Conservation (phyloP, 2,888 invertebrate species). For the Deilephila porcellus region DNA sequence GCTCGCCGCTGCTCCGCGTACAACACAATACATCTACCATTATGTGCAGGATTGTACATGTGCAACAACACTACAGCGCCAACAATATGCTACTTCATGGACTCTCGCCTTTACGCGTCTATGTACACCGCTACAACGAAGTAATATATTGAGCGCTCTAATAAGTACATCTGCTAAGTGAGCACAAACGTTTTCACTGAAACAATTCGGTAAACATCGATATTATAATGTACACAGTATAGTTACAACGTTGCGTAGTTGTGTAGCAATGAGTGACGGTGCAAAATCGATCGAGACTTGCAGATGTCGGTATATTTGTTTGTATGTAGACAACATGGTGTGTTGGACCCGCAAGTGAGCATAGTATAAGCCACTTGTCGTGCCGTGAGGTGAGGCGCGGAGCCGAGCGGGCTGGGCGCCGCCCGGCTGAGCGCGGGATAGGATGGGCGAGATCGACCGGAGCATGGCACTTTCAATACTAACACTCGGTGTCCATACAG, state of each 20-base stretch:
- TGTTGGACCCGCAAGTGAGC: slow-evolving; percentile 70
- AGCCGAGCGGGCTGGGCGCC: slow-evolving; percentile 48
- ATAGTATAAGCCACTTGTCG: slow-evolving; percentile 69
- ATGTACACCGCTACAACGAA: slow-evolving; percentile 63
- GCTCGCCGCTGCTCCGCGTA: slow-evolving; percentile 58
- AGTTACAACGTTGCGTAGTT: slow-evolving; percentile 52
- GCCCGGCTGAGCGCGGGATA: slow-evolving; percentile 60
- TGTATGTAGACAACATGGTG: slow-evolving; percentile 64
- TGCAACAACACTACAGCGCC: slow-evolving; percentile 8
- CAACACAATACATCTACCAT: slow-evolving; percentile 63
- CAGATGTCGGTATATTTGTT: slow-evolving; percentile 63
- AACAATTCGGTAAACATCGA: slow-evolving; percentile 52
- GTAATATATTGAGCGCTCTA: slow-evolving; percentile 74
- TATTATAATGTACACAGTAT: slow-evolving; percentile 42
- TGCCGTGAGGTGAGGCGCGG: slow-evolving; percentile 59
- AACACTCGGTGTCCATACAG: slow-evolving; percentile 75
- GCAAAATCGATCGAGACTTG: slow-evolving; percentile 86
- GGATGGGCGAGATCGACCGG: slow-evolving; percentile 74
- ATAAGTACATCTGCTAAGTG: slow-evolving; percentile 50
- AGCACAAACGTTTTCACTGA: slow-evolving; percentile 44
- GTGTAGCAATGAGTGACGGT: slow-evolving; percentile 85
- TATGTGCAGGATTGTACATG: slow-evolving; percentile 68
- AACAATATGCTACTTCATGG: slow-evolving; percentile 57
- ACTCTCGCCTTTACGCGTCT: slow-evolving; percentile 47
- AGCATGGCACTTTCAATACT: slow-evolving; percentile 83